These are phyloP conservation scores for Centropus unirufus DNA, from an alignment of 2,113 vertebrate genomes.

Conservation along the genomic window DNA sequence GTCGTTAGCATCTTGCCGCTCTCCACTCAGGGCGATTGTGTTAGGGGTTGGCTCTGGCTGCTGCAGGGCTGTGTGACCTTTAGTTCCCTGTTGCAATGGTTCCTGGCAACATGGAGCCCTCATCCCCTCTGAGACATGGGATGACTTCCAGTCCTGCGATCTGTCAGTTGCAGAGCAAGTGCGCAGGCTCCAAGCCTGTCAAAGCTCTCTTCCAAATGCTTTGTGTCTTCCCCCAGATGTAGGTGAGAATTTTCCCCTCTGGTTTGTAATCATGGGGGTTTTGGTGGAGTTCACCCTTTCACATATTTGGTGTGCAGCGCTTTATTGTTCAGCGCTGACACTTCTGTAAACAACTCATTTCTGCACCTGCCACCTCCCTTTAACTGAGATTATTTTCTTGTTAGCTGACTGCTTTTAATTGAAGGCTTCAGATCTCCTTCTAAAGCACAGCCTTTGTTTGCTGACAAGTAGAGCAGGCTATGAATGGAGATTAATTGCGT, in stretches of 20 bases:
- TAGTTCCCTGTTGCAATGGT: background rate
- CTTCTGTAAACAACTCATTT: slow-evolving; percentile 77
- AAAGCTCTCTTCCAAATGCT: background rate
- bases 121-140: fast-evolving
- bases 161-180: background rate
- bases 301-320: slow-evolving; percentile 55
- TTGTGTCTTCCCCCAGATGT: slow-evolving; percentile 1
- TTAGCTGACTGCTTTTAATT: slow-evolving; percentile 80
- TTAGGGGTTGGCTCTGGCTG: background rate
- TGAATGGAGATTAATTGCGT: slow-evolving; percentile 82
- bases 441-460: slow-evolving; percentile 68
- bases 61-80: background rate
- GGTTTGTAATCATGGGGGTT: slow-evolving; percentile 27
- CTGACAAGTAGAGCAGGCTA: slow-evolving; percentile 75
- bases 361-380: slow-evolving; percentile 78
- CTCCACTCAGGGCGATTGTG: background rate
- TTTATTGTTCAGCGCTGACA: slow-evolving; percentile 68
- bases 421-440: slow-evolving; percentile 78
- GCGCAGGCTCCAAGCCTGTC: background rate
- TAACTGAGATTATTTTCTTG: slow-evolving; percentile 77
- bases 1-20: background rate
- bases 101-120: background rate
- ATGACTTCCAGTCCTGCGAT: background rate
- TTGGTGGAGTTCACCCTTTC: slow-evolving; percentile 1
- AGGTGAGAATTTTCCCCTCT: slow-evolving; percentile 8